Evolutionary conservation across 2,888 invertebrate genomes (phyloP).

Genomic region (Drosophila mettleri): DNA sequence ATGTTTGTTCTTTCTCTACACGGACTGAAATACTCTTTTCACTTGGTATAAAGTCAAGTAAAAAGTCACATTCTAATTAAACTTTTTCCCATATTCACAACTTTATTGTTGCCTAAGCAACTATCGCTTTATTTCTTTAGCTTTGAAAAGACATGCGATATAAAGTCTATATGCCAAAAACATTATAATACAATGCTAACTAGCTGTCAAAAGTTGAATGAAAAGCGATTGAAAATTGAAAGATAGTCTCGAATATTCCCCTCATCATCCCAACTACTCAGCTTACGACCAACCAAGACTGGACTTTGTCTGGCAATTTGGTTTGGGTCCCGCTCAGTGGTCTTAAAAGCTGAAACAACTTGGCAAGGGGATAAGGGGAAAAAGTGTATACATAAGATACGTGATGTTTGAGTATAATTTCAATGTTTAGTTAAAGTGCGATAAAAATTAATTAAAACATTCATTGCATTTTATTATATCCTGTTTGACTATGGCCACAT

Average conservation of each 20-base stretch:
- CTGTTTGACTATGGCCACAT: slow-evolving; percentile 36
- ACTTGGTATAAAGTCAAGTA: neutral
- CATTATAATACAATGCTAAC: neutral
- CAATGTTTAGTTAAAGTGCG: slow-evolving; percentile 27
- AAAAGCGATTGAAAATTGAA: neutral
- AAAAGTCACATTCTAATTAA: neutral
- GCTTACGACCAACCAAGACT: neutral
- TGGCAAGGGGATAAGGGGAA: neutral
- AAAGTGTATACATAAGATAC: neutral
- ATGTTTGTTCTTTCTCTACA: too few relatives aligned
- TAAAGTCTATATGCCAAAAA: neutral
- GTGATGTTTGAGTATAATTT: slow-evolving; percentile 24
- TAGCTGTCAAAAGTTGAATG: neutral
- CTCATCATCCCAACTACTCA: neutral
- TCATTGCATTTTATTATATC: slow-evolving; percentile 47
- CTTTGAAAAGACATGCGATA: neutral
- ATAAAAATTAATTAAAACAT: slow-evolving; percentile 48
- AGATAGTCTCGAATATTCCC: neutral
- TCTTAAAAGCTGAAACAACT: neutral
- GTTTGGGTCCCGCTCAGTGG: neutral
- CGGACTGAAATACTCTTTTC: neutral
- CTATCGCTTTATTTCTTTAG: neutral
- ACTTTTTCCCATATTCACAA: neutral
- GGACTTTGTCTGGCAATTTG: neutral
- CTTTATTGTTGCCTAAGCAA: neutral